phyloP scores from a whole-genome alignment of 2,888 invertebrate genomes.

The Acanthosepion esculentum region DNA sequence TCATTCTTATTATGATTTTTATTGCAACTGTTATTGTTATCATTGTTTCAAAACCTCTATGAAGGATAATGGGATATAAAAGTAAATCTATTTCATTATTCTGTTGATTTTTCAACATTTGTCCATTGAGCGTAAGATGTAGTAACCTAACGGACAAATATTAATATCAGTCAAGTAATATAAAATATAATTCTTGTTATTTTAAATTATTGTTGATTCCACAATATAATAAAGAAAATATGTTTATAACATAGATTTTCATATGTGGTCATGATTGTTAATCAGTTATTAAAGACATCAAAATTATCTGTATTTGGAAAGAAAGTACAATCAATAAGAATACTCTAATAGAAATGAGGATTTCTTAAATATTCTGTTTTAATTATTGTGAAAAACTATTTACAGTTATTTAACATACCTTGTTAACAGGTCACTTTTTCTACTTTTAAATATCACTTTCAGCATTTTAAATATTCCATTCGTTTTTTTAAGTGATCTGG shows the following conservation, averaged over 20 bases:
- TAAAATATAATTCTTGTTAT: background rate
- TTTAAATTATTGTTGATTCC: background rate
- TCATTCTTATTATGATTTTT: background rate
- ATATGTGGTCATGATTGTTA: background rate
- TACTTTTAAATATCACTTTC: background rate
- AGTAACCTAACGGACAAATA: background rate
- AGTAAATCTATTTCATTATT: background rate
- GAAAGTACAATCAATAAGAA: background rate
- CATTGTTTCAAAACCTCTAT: background rate
- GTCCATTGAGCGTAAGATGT: background rate
- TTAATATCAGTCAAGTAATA: background rate
- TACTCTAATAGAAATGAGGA: background rate
- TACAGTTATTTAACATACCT: background rate
- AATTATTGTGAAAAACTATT: background rate
- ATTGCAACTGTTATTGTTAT: constrained; percentile 1
- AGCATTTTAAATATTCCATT: no score
- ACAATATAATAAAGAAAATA: background rate
- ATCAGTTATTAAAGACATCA: background rate
- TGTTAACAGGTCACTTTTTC: background rate
- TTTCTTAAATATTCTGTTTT: background rate
- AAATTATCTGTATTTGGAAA: background rate
- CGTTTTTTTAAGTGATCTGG: background rate
- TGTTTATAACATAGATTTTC: background rate
- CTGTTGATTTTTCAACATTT: background rate
- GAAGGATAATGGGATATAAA: background rate